Conservation (phyloP, 1,140 invertebrate genomes). For the Penaeus japonicus region DNA sequence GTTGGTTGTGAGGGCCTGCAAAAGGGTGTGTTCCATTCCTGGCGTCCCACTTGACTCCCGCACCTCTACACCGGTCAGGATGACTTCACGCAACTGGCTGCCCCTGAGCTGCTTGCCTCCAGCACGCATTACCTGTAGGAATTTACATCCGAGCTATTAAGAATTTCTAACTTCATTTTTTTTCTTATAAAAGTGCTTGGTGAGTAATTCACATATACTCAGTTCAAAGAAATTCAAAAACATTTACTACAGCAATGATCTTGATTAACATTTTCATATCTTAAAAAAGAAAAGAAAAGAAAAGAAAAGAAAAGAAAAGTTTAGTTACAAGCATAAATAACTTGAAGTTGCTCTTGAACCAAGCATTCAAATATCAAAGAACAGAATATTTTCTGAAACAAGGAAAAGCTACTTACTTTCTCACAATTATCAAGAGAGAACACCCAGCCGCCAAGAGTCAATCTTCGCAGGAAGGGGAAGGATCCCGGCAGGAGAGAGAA, state of each 20-base stretch:
- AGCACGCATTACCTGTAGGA: constrained; percentile 61
- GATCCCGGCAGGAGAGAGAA: constrained; percentile 65
- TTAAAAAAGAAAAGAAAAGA: too few relatives aligned
- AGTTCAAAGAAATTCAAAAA: too few relatives aligned
- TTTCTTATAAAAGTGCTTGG: too few relatives aligned
- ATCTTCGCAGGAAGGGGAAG: constrained; percentile 64
- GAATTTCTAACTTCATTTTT: too few relatives aligned
- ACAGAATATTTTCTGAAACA: not conserved
- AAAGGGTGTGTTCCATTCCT: constrained; percentile 64
- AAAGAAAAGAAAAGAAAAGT: too few relatives aligned
- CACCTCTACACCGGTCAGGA: constrained; percentile 64
- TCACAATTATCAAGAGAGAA: constrained; percentile 65
- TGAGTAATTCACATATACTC: too few relatives aligned
- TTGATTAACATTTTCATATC: too few relatives aligned
- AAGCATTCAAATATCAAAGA: not conserved
- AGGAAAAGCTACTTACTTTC: constrained; percentile 58
- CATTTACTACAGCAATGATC: too few relatives aligned
- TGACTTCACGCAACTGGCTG: constrained; percentile 64
- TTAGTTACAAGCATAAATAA: too few relatives aligned
- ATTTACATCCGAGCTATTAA: too few relatives aligned
- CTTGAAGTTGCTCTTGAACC: too few relatives aligned
- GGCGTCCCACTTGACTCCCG: constrained; percentile 62
- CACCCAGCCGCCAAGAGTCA: constrained; percentile 66
- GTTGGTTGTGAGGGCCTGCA: constrained; percentile 64
- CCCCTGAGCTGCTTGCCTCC: constrained; percentile 64